Evolutionary conservation across 2,888 invertebrate genomes (phyloP).

Genomic region (Mantis religiosa): DNA sequence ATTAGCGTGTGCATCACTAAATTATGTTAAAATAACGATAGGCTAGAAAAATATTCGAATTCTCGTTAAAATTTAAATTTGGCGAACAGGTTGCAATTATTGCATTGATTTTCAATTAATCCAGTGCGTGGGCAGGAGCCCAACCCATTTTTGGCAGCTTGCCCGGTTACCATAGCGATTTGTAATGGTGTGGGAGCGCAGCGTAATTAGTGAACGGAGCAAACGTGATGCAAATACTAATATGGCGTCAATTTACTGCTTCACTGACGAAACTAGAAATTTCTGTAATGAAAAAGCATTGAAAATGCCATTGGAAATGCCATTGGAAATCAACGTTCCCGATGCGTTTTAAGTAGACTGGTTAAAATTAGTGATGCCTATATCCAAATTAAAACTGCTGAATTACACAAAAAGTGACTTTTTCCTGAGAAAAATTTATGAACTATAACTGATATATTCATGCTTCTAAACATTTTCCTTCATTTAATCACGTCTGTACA

Average conservation of each 20-base stretch:
- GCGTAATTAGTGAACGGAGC: not conserved
- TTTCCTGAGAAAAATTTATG: too few species aligned
- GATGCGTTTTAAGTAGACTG: not conserved
- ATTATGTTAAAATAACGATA: too few species aligned
- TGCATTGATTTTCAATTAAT: not conserved
- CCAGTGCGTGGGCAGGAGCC: not conserved
- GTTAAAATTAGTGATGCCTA: too few species aligned
- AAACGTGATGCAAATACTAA: not conserved
- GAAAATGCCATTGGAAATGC: not conserved
- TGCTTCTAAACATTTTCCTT: too few species aligned
- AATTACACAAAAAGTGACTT: too few species aligned
- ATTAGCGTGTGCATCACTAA: too few species aligned
- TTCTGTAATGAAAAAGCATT: not conserved
- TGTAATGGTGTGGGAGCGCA: not conserved
- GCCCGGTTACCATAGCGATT: not conserved
- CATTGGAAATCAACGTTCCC: not conserved
- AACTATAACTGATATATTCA: too few species aligned
- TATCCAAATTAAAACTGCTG: too few species aligned
- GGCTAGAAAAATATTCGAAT: not conserved
- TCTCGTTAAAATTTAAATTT: not conserved
- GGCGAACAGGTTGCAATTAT: not conserved
- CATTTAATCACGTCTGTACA: too few species aligned
- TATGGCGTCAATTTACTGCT: not conserved
- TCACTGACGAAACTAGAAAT: not conserved
- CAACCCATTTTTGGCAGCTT: not conserved